Percentiles rank a stretch among this genome's conserved stretches.
These are phyloP conservation scores for Steinernema hermaphroditum DNA, from an alignment of 2,888 invertebrate genomes.

Conservation along the genomic window DNA sequence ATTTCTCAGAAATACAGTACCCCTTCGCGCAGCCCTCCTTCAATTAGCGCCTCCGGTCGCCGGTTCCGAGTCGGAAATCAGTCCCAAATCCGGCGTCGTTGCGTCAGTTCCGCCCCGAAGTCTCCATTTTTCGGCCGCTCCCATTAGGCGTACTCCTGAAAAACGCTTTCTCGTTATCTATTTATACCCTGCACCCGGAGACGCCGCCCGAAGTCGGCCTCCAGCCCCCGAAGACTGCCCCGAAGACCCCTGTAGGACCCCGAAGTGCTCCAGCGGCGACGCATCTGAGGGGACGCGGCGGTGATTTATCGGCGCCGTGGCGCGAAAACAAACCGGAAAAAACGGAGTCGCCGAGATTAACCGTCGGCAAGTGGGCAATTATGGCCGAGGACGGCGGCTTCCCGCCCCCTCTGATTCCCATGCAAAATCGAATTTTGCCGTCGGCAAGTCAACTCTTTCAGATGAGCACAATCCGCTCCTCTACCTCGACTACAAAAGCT, in stretches of 20 bases:
- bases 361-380: slow-evolving; percentile 28
- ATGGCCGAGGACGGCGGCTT: slow-evolving; percentile 11
- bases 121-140: neutral
- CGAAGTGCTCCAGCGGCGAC: too few species aligned
- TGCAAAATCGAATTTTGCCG: slow-evolving; percentile 18
- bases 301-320: neutral
- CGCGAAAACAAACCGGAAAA: slow-evolving; percentile 27
- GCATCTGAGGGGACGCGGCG: neutral
- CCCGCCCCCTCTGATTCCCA: neutral
- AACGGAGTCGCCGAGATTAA: slow-evolving; percentile 19
- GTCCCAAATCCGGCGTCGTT: neutral
- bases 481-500: slow-evolving; percentile 45
- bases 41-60: too few species aligned
- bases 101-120: neutral
- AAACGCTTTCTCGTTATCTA: neutral
- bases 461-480: slow-evolving; percentile 44
- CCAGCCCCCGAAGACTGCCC: too few species aligned
- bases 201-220: neutral
- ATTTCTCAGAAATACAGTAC: too few species aligned
- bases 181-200: neutral
- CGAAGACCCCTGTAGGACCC: too few species aligned
- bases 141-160: neutral
- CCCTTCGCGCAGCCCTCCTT: too few species aligned
- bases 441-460: slow-evolving; percentile 30
- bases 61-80: too few species aligned